These are phyloP conservation scores for Trinectes maculatus DNA, from an alignment of 2,113 vertebrate species.

Conservation along the genomic window DNA sequence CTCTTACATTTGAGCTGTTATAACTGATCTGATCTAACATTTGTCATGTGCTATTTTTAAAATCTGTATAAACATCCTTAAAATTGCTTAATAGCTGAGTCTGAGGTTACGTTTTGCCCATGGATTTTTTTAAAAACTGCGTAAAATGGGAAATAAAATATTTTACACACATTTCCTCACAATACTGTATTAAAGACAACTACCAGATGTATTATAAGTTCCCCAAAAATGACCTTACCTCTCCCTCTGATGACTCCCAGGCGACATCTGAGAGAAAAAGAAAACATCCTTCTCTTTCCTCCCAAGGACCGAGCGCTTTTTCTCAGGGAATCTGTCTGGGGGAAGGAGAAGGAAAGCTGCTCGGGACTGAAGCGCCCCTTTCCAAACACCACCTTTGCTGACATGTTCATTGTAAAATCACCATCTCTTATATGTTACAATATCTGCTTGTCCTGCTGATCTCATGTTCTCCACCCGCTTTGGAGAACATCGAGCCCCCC, in stretches of 20 bases:
- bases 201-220: no score
- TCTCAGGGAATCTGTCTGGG: conserved; percentile 58
- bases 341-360: conserved; percentile 66
- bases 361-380: conserved; percentile 62
- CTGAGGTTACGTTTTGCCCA: no score
- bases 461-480: conserved; percentile 29
- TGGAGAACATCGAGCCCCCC: conserved; percentile 52
- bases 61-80: no score
- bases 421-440: conserved; percentile 16
- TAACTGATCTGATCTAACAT: no score
- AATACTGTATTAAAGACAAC: neutral
- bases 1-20: no score
- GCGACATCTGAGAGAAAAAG: conserved; percentile 80
- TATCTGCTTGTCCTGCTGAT: conserved; percentile 44
- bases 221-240: conserved; percentile 63
- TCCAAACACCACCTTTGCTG: conserved; percentile 64
- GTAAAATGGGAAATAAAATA: no score
- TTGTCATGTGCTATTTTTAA: no score
- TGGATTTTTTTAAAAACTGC: no score
- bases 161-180: neutral
- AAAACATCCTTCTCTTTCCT: conserved; percentile 78
- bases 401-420: conserved; percentile 62
- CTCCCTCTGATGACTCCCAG: conserved; percentile 80
- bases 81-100: no score
- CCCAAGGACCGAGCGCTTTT: conserved; percentile 62